Conservation (phyloP, 2,888 invertebrate species). For the Aphidoletes aphidimyza region DNA sequence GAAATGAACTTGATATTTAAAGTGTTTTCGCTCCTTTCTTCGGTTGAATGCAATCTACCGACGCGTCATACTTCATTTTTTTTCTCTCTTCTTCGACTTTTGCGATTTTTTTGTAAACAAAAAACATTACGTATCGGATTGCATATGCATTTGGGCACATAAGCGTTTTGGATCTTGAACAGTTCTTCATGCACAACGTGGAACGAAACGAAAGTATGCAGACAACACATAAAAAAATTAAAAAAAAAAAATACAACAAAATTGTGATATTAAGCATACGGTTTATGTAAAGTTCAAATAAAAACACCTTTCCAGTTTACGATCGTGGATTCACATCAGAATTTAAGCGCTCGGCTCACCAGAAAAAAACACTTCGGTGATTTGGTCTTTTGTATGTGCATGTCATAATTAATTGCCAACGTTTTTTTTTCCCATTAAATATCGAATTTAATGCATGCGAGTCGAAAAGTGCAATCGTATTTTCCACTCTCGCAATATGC, state of each 20-base stretch:
- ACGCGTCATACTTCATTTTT: no score
- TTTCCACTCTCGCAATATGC: no score
- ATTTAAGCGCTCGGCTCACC: no score
- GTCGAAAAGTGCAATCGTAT: no score
- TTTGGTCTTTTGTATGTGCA: no score
- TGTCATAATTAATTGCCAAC: no score
- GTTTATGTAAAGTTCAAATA: conserved; percentile 48
- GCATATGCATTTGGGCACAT: background rate
- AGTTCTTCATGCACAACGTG: conserved; percentile 20
- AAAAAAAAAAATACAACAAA: background rate
- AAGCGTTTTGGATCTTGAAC: background rate
- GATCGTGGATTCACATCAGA: background rate
- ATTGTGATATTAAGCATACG: background rate
- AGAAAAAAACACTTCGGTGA: no score
- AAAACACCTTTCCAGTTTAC: background rate
- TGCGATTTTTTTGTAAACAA: background rate
- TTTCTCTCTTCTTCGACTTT: background rate
- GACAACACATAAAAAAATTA: background rate
- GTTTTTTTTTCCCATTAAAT: no score
- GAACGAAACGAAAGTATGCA: conserved; percentile 15
- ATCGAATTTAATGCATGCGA: no score
- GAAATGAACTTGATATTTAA: conserved; percentile 33
- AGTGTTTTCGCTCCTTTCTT: conserved; percentile 6
- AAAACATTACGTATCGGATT: background rate
- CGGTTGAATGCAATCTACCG: background rate